Conservation (phyloP, 2,113 vertebrate species). For the Catharus fuscescens region DNA sequence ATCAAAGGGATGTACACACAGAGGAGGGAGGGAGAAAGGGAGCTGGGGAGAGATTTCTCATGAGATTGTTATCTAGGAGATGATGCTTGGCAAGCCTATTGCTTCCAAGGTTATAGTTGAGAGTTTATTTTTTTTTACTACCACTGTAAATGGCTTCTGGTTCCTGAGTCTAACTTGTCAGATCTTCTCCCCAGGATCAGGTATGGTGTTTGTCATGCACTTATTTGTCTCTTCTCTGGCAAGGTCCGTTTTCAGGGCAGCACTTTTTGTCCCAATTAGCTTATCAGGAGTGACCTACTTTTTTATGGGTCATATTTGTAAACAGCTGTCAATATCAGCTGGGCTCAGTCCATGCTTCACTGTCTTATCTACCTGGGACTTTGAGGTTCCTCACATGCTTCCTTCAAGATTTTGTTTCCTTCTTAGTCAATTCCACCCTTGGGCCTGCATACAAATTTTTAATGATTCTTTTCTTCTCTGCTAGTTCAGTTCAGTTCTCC, state of each 20-base stretch:
- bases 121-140: not conserved
- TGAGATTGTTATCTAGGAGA: slow-evolving; percentile 42
- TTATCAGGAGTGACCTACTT: not conserved
- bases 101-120: not conserved
- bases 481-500: not conserved
- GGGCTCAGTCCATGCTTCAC: not conserved
- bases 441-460: not conserved
- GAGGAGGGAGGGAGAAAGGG: not conserved
- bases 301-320: not conserved
- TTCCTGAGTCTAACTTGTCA: not conserved
- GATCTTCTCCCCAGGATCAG: not conserved
- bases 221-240: not conserved
- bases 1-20: not conserved
- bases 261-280: not conserved
- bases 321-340: not conserved
- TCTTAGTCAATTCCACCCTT: not conserved
- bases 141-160: not conserved
- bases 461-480: not conserved
- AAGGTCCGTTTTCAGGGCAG: not conserved
- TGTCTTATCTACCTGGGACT: not conserved
- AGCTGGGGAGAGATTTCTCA: not conserved
- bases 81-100: slow-evolving; percentile 15
- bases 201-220: not conserved
- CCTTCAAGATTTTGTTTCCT: not conserved
- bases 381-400: not conserved